Base-by-base conservation (phyloP, 2,797 vertebrate genomes). In the Eremophila alpestris region DNA sequence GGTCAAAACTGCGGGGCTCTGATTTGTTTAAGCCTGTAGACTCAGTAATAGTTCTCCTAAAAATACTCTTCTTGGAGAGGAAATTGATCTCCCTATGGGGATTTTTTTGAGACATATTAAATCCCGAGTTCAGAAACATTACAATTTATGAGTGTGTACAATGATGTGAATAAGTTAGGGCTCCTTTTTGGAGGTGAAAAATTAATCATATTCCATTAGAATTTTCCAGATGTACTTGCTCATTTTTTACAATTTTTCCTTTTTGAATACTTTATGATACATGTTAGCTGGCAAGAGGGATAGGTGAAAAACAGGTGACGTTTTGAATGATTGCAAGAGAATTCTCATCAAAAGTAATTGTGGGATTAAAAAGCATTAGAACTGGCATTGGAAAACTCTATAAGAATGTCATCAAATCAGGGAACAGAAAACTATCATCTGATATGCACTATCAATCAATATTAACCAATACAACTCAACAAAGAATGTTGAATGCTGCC, bases 291-390 rank as follows among this genome's bases (percentile, higher is more conserved):
- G 48, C 32, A 63, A 78, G 59, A 94, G 19, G 70, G 76, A 70
- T 46, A 64, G 27, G 52, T 69, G 80, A 74, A 93, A 79, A 93
- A 60, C 30, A 74, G 65, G 18, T 59, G 80, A 74, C 16, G 4
- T 77, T 91, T 94, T 88, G 86, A 93, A 87, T 64, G 45, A 90
- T 87, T 93, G 51, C 27, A 43, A 58, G 17, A 82, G 63, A 88
- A 89, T 88, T 93, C 54, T 95, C 46, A 48, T 41, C 0, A 0
- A 77, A 95, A 91, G 59, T 93, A 79, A 91, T 91, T 94, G 88
- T 88, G 77, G 85, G 87, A 94, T 91, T 94, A 91, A 90, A 93
- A 94, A 88, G 43, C 77, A 36, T 88, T 88, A 74, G 32, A 78
- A 19, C 30, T 74, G 55, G 21, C 48, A 74, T 49, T 87, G 77